Base-by-base conservation (phyloP, 2,888 invertebrate species). In the Smittia aterrima region DNA sequence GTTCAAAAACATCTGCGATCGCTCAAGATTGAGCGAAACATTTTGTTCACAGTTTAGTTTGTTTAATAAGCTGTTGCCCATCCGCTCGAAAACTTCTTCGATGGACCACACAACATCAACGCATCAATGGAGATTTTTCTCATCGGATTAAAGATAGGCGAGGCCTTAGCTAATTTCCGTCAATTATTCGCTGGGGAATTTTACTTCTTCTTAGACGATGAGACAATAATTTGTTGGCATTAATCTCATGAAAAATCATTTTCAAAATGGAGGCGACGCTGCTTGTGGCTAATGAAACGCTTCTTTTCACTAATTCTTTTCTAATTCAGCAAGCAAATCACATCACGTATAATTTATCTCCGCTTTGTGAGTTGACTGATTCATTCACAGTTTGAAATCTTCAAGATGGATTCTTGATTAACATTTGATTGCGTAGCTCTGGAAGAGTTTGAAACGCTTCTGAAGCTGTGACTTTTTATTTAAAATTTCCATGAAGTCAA, bases 281-380 rank as follows among this genome's bases (percentile, higher is more conserved):
- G 66, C 66, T 66, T 64, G 22, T 22, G 11, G 20, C 58, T 64
- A 64, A 64, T 64, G 64, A 64, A 64, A 64, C 25, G 64, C 11
- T n/a, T 11, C 11, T 47, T 47, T 38, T 16, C n/a, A 25, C 38
- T 38, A 32, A 32, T 32, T 32, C 9, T n/a, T n/a, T n/a, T n/a
- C n/a, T n/a, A 64, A 64, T 64, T 64, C 20, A 20, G n/a, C n/a
- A 24, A 64, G 32, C 66, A 66, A 66, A 66, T 66, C 66, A 66
- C 66, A 66, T 66, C 66, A 66, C 16, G 38, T 66, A 66, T 38
- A 18, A 66, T 47, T 16, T 47, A 32, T 32, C 32, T 32, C 16
- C 47, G 16, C 16, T 47, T n/a, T 47, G 16, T 32, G 9, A 32
- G 4, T 3, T 32, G 32, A 32, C 32, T 32, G 32, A 32, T 32